Conservation (phyloP, 2,888 invertebrate genomes). For the Operophtera brumata region DNA sequence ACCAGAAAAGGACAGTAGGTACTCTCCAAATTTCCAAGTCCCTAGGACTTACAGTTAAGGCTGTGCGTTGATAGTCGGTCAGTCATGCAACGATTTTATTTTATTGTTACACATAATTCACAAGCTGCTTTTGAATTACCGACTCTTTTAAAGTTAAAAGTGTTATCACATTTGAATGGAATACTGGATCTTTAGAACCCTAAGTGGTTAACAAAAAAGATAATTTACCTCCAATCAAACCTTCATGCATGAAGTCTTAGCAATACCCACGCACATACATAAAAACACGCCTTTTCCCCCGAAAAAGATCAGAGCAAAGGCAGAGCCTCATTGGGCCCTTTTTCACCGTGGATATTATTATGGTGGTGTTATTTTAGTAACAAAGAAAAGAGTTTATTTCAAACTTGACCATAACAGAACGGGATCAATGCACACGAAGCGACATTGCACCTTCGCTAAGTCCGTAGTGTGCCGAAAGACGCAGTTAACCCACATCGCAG, state of each 20-base stretch:
- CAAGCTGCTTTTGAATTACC: not conserved
- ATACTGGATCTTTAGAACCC: not conserved
- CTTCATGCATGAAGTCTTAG: not conserved
- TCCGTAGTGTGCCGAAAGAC: slow-evolving; percentile 37
- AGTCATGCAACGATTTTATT: no score
- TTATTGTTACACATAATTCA: not conserved
- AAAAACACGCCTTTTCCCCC: no score
- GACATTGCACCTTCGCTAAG: slow-evolving; percentile 40
- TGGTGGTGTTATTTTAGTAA: slow-evolving; percentile 23
- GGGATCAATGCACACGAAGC: slow-evolving; percentile 22
- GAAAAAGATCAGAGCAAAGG: no score
- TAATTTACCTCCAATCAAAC: not conserved
- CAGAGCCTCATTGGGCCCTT: no score
- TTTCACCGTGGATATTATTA: no score
- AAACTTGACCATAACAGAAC: slow-evolving; percentile 18
- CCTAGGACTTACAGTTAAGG: no score
- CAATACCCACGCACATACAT: slow-evolving; percentile 1
- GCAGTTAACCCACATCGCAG: slow-evolving; percentile 60
- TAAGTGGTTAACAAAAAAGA: not conserved
- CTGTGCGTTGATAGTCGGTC: no score
- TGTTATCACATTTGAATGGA: slow-evolving; percentile 7
- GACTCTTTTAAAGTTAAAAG: slow-evolving; percentile 12
- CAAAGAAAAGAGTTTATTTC: slow-evolving; percentile 20
- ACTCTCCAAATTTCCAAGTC: no score
- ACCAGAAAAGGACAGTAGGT: no score